Conservation (phyloP, 2,113 vertebrate species). For the Melanocharis versteri region DNA sequence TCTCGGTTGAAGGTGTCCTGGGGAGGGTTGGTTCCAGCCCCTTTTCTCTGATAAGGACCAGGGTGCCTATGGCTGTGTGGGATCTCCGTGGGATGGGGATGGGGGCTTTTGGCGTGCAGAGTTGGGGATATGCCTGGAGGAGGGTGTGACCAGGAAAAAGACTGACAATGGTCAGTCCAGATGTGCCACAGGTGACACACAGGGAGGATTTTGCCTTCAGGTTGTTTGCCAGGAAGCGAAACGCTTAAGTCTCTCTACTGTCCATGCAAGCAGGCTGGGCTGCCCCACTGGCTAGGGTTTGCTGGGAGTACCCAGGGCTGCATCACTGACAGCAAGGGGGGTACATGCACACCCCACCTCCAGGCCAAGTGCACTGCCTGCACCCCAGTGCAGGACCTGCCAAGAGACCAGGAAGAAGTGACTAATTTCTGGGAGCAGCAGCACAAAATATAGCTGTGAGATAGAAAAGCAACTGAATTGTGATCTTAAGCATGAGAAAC, state of each 20-base stretch:
- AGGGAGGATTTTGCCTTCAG: neutral
- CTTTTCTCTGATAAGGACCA: neutral
- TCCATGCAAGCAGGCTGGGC: rapidly evolving
- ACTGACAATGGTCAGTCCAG: neutral
- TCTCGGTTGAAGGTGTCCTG: neutral
- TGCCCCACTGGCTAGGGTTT: neutral
- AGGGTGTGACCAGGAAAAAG: neutral
- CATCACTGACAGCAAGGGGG: neutral
- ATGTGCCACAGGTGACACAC: neutral
- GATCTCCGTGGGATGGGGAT: rapidly evolving
- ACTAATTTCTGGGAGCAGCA: neutral
- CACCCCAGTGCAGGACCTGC: neutral
- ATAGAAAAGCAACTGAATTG: neutral
- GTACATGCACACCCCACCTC: too few relatives aligned
- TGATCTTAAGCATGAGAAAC: neutral
- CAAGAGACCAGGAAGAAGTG: neutral
- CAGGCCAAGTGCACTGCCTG: neutral
- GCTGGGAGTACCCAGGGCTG: neutral
- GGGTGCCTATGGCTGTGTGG: neutral
- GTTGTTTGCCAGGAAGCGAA: neutral
- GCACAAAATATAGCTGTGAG: neutral
- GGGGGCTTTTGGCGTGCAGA: neutral
- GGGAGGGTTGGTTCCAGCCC: rapidly evolving
- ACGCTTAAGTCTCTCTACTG: neutral
- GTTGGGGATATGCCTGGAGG: neutral